These are phyloP conservation scores for Agrotis clavis DNA, from an alignment of 2,888 invertebrate species.

Conservation along the genomic window DNA sequence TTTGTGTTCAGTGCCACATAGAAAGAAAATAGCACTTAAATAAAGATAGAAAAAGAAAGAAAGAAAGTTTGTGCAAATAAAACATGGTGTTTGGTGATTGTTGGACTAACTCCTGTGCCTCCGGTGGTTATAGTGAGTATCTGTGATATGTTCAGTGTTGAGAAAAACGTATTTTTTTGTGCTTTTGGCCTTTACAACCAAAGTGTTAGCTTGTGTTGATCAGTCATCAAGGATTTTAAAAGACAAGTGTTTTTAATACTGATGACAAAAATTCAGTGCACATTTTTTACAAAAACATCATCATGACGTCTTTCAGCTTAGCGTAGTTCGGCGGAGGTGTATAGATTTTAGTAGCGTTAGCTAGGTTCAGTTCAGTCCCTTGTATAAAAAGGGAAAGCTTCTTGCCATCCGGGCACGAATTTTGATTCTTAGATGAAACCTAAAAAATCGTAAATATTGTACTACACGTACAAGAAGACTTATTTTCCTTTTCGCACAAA, in stretches of 20 bases:
- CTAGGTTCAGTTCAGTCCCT: not conserved
- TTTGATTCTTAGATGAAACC: not conserved
- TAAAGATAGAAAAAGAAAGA: not conserved
- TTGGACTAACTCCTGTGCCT: conserved; percentile 76
- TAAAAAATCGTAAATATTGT: too few relatives aligned
- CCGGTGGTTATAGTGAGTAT: conserved; percentile 73
- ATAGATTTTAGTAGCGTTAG: not conserved
- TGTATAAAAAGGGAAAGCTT: not conserved
- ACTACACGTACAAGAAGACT: too few relatives aligned
- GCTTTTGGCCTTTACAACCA: not conserved
- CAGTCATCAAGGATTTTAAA: not conserved
- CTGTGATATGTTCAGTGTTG: conserved; percentile 9
- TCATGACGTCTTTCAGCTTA: not conserved
- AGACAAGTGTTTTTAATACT: too few relatives aligned
- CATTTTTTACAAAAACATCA: not conserved
- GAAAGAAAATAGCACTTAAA: not conserved
- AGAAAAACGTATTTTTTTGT: not conserved
- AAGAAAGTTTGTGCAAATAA: not conserved
- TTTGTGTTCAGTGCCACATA: too few relatives aligned
- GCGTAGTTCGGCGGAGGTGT: not conserved
- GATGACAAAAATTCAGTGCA: not conserved
- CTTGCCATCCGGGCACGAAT: not conserved
- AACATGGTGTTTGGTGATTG: conserved; percentile 87
- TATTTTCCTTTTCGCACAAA: too few relatives aligned
- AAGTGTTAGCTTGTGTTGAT: not conserved